phyloP scores from a whole-genome alignment of 2,797 vertebrate genomes.

The Clamator glandarius region DNA sequence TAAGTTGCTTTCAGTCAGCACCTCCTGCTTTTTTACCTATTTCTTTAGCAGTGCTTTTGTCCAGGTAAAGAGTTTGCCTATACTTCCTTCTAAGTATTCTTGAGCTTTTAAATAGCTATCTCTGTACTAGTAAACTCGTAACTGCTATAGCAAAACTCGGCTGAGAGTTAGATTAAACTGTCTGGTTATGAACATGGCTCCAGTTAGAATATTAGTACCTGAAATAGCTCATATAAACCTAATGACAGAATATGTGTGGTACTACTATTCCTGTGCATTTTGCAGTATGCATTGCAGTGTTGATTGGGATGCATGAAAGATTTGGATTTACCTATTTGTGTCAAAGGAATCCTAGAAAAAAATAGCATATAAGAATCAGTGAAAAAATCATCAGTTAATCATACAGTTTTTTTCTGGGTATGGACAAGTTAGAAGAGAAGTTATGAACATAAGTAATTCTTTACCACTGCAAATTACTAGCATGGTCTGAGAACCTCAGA shows the following conservation, averaged over 20 bases:
- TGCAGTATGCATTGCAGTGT: not conserved
- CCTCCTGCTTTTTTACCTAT: not conserved
- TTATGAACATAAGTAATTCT: not conserved
- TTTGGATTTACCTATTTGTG: not conserved
- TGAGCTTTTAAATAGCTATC: not conserved
- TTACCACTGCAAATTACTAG: not conserved
- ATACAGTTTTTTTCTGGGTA: not conserved
- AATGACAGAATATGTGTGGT: accelerated
- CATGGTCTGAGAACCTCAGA: accelerated
- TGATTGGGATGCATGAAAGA: not conserved
- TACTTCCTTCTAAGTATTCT: not conserved
- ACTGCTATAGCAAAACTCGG: not conserved
- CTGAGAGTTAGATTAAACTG: not conserved
- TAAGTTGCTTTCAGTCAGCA: not conserved
- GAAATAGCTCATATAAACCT: not conserved
- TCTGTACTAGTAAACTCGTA: not conserved
- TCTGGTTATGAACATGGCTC: not conserved
- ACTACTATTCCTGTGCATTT: not conserved
- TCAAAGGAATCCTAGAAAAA: not conserved
- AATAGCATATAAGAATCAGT: not conserved
- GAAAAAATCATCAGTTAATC: not conserved
- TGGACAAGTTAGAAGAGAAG: not conserved
- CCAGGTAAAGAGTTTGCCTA: not conserved
- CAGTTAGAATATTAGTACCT: not conserved
- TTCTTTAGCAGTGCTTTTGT: not conserved